Evolutionary conservation across 2,888 invertebrate species (phyloP).

Genomic region (Amblyjoppa proteus): DNA sequence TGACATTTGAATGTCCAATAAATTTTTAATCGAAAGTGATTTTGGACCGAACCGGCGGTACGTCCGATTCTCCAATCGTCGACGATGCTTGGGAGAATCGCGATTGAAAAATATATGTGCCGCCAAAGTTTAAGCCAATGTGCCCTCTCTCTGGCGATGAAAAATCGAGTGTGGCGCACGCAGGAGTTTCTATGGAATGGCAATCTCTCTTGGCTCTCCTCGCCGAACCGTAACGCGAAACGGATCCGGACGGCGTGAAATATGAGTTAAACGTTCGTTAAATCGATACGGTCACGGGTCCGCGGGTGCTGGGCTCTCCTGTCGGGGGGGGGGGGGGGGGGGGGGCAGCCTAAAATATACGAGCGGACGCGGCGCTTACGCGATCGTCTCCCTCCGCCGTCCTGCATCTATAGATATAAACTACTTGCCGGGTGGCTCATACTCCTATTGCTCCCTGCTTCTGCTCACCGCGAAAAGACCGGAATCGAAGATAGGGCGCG

Average conservation of each 20-base stretch:
- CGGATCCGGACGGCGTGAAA: slow-evolving; percentile 75
- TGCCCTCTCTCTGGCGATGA: slow-evolving; percentile 26
- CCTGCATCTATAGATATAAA: background rate
- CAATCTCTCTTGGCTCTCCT: slow-evolving; percentile 36
- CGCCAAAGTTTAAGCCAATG: slow-evolving; percentile 34
- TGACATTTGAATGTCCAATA: too few relatives aligned
- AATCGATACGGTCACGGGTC: slow-evolving; percentile 77
- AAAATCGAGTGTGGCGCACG: slow-evolving; percentile 64
- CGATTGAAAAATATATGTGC: slow-evolving; percentile 5
- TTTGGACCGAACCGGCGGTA: too few relatives aligned
- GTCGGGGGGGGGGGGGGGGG: background rate
- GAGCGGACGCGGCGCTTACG: slow-evolving; percentile 42
- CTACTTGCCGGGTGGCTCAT: background rate
- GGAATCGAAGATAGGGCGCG: slow-evolving; percentile 53
- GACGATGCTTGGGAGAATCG: background rate
- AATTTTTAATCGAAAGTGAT: too few relatives aligned
- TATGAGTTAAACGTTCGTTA: slow-evolving; percentile 79
- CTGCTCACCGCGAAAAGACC: slow-evolving; percentile 29
- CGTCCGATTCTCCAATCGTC: background rate
- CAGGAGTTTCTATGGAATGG: slow-evolving; percentile 33
- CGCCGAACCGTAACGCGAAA: slow-evolving; percentile 68
- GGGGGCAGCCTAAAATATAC: slow-evolving; percentile 33
- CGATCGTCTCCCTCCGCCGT: slow-evolving; percentile 39
- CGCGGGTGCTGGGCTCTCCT: slow-evolving; percentile 33
- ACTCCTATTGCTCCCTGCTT: slow-evolving; percentile 10